Evolutionary conservation across 2,888 invertebrate species (phyloP).

Genomic region (Tetrapedia diversipes): DNA sequence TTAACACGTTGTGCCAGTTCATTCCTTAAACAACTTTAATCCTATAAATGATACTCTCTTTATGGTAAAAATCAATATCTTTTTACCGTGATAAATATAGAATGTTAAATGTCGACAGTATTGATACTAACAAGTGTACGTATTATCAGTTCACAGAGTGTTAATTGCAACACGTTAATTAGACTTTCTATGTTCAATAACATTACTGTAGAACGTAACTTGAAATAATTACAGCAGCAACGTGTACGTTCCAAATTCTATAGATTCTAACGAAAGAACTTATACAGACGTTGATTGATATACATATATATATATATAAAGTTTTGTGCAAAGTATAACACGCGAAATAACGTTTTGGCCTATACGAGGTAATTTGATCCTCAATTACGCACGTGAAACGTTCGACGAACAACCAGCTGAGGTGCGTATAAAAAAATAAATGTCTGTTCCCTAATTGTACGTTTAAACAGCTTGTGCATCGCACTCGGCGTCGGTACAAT

Average conservation of each 20-base stretch:
- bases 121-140: conserved; percentile 1
- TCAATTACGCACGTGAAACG: conserved; percentile 13
- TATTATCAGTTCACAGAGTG: conserved; percentile 33
- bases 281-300: conserved; percentile 15
- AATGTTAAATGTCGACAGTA: conserved; percentile 4
- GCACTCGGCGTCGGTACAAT: conserved; percentile 20
- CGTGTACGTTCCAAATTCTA: conserved; percentile 1
- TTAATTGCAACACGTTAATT: conserved; percentile 26
- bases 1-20: conserved; percentile 17
- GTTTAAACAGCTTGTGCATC: conserved; percentile 27
- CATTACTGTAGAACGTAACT: conserved; percentile 32
- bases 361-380: conserved; percentile 13
- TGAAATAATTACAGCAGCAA: not conserved
- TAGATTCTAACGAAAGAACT: conserved; percentile 16
- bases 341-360: conserved; percentile 18
- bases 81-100: conserved; percentile 1
- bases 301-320: too few species aligned
- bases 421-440: conserved; percentile 58
- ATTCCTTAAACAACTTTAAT: conserved; percentile 2
- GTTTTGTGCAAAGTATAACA: conserved; percentile 9
- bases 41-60: not conserved
- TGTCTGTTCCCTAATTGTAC: conserved; percentile 46
- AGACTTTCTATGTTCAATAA: conserved; percentile 25
- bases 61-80: not conserved
- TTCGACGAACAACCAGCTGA: conserved; percentile 13